phyloP scores from a whole-genome alignment of 2,113 vertebrate genomes.

The Orientallactaga bullata region DNA sequence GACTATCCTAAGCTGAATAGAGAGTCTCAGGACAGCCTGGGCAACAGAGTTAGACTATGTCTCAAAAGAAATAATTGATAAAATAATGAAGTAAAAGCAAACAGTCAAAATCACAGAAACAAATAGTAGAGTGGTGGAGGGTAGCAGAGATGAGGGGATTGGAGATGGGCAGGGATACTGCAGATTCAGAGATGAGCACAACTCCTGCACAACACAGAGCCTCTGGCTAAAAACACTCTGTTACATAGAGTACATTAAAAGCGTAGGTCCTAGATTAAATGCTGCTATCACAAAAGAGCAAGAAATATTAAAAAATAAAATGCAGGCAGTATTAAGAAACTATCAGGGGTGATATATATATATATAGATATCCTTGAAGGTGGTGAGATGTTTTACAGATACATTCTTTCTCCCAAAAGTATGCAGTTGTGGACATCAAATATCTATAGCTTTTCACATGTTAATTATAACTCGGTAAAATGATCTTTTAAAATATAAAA shows the following conservation, averaged over 20 bases:
- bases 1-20: neutral
- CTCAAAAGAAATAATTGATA: neutral
- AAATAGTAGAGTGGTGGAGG: fast-evolving
- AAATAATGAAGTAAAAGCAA: neutral
- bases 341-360: neutral
- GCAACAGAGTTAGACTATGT: neutral
- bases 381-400: neutral
- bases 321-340: neutral
- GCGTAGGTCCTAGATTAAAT: neutral
- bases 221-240: neutral
- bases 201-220: fast-evolving
- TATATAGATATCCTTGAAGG: too few species aligned
- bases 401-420: neutral
- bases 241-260: neutral
- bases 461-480: neutral
- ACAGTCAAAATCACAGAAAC: neutral
- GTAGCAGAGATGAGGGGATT: fast-evolving
- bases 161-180: neutral
- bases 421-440: neutral
- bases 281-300: neutral
- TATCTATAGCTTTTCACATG: neutral
- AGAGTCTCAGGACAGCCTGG: neutral
- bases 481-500: neutral
- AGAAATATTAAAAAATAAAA: neutral
- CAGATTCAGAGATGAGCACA: neutral